phyloP scores from a whole-genome alignment of 2,797 vertebrate species.

The Spheniscus humboldti region DNA sequence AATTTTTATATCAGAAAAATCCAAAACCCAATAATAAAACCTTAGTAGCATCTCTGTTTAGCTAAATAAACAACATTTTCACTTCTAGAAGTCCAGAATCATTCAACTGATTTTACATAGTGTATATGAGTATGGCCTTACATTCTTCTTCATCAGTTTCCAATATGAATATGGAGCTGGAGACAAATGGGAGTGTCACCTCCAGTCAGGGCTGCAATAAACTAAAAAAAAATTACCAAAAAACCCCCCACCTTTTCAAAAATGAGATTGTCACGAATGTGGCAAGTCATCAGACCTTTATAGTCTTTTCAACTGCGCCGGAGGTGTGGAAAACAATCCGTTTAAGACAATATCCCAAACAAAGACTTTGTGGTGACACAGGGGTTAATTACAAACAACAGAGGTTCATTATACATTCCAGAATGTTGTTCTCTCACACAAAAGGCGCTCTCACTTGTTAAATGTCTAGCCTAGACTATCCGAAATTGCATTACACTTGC shows the following conservation, averaged over 20 bases:
- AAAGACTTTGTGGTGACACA: slow-evolving; percentile 39
- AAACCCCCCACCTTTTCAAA: neutral
- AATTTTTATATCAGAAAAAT: neutral
- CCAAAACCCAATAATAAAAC: neutral
- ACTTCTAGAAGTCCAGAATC: neutral
- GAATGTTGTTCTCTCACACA: slow-evolving; percentile 74
- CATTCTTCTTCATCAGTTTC: neutral
- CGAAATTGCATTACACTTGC: slow-evolving; percentile 56
- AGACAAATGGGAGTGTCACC: neutral
- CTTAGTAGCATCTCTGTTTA: neutral
- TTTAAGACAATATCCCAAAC: slow-evolving; percentile 40
- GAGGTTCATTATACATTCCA: slow-evolving; percentile 66
- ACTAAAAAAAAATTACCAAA: neutral
- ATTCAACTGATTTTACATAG: neutral
- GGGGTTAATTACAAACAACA: slow-evolving; percentile 72
- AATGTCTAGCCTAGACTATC: slow-evolving; percentile 67
- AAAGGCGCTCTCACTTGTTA: slow-evolving; percentile 59
- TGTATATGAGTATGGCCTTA: neutral
- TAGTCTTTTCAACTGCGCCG: neutral
- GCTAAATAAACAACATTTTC: neutral
- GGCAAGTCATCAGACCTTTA: neutral
- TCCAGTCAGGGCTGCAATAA: neutral
- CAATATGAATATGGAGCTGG: neutral
- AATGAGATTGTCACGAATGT: neutral
- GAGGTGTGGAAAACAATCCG: slow-evolving; percentile 51